Evolutionary conservation across 2,888 invertebrate species (phyloP), one percentile per base, ranked within the genome.

Genomic region (Coenonympha arcania): DNA sequence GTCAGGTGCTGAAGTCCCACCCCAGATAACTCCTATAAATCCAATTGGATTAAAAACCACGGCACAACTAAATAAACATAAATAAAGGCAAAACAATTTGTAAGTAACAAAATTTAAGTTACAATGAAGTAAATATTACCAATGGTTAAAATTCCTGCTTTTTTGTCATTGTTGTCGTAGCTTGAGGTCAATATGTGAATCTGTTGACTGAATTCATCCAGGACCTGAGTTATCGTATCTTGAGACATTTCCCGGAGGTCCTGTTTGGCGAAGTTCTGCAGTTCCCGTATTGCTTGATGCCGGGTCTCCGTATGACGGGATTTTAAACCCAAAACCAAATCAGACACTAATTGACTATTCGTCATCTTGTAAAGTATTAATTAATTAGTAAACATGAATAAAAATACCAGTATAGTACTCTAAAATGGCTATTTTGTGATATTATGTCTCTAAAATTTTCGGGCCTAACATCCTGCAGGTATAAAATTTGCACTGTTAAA

Each of bases 171-270:
- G 31, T 93, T 91, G 73, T 98, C 97, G 26, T 92, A 91, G 62
- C 95, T 95, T 15, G 95, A 94, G 3, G 97, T 95, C 93, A 98
- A 93, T 68, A 95, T 93, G 72, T 95, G 95, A 58, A 98, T 97
- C 67, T 96, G 94, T 72, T 95, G 95, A 74, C 97, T 96, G 68
- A 98, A 95, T 57, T 96, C 95, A 71, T 98, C 98, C 73, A 98
- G 91, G 65, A 97, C 95, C 48, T 90, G 89, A 24, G 92, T 91
- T 55, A 95, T 88, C 63, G 94, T 93, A 67, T 98, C 98, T 44
- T 92, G 91, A 0, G 95, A 92, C 77, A 95, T 93, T 81, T 96
- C 96, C 2, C 95, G 89, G 49, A 96, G 76, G 65, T 96, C 96
- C 6, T 94, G 95, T 73, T 94, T 95, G 1, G 94, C 95, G 74